Percentiles rank a stretch among this genome's conserved stretches.
Evolutionary conservation across 2,797 vertebrate genomes (phyloP).

Genomic region (Tolypeutes matacus): DNA sequence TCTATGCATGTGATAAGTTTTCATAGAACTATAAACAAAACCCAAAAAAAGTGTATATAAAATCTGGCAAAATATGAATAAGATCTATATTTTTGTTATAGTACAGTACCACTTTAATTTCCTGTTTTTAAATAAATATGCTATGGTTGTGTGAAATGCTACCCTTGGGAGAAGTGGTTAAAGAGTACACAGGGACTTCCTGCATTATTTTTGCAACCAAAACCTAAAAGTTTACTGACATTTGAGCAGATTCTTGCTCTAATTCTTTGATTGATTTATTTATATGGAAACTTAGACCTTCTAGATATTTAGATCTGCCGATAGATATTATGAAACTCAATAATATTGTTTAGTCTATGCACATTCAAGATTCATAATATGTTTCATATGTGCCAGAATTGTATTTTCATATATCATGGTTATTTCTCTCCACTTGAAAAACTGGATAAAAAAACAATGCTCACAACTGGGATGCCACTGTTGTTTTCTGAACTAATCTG

Average conservation of each 20-base stretch:
- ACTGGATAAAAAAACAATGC: conserved; percentile 14
- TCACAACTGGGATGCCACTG: background rate
- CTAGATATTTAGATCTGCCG: background rate
- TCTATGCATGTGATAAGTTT: background rate
- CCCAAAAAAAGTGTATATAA: background rate
- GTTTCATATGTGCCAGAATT: background rate
- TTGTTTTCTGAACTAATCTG: background rate
- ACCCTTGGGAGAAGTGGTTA: background rate
- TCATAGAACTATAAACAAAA: background rate
- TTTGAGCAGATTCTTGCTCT: background rate
- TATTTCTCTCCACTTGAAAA: conserved; percentile 52
- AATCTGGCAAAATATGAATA: background rate
- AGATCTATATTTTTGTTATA: background rate
- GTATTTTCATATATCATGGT: background rate
- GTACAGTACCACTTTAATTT: background rate
- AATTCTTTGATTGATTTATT: background rate
- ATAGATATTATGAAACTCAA: background rate
- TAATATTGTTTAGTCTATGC: conserved; percentile 24
- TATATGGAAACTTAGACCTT: background rate
- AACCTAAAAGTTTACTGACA: background rate
- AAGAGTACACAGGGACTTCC: background rate
- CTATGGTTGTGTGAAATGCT: background rate
- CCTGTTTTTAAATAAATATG: background rate
- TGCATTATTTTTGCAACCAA: background rate
- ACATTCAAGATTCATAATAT: background rate